A percentile compares a stretch with the other conserved stretches of the same genome.
phyloP scores from a whole-genome alignment of 1,140 invertebrate species.

The Microplitis demolitor region DNA sequence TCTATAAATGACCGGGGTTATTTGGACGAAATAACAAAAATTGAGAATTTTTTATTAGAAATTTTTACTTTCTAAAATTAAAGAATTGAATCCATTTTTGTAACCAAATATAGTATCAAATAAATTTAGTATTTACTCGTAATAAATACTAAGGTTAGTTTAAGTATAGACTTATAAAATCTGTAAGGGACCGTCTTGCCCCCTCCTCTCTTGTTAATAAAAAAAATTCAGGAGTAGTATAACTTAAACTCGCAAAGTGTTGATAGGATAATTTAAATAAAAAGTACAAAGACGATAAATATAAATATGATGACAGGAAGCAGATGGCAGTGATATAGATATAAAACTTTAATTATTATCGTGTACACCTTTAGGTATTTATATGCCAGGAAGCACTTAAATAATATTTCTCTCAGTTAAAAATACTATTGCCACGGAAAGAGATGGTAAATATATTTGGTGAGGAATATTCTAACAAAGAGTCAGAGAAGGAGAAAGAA shows the following conservation, averaged over 20 bases:
- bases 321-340: slow-evolving; percentile 33
- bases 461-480: neutral
- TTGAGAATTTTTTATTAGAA: too few relatives aligned
- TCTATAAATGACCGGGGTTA: too few relatives aligned
- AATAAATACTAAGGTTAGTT: too few relatives aligned
- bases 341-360: slow-evolving; percentile 60
- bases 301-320: slow-evolving; percentile 12
- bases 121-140: too few relatives aligned
- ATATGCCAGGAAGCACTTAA: slow-evolving; percentile 63
- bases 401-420: slow-evolving; percentile 58
- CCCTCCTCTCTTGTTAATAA: too few relatives aligned
- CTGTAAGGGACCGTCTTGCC: too few relatives aligned
- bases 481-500: neutral
- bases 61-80: too few relatives aligned
- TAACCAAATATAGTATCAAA: too few relatives aligned
- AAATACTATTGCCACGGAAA: slow-evolving; percentile 31
- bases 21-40: too few relatives aligned
- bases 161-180: too few relatives aligned
- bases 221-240: neutral
- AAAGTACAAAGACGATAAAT: neutral
- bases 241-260: neutral
- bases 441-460: neutral
- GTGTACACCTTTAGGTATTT: slow-evolving; percentile 52
- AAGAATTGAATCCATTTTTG: too few relatives aligned
- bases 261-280: neutral